Evolutionary conservation across 2,888 invertebrate species (phyloP).

Genomic region (Phania funesta): DNA sequence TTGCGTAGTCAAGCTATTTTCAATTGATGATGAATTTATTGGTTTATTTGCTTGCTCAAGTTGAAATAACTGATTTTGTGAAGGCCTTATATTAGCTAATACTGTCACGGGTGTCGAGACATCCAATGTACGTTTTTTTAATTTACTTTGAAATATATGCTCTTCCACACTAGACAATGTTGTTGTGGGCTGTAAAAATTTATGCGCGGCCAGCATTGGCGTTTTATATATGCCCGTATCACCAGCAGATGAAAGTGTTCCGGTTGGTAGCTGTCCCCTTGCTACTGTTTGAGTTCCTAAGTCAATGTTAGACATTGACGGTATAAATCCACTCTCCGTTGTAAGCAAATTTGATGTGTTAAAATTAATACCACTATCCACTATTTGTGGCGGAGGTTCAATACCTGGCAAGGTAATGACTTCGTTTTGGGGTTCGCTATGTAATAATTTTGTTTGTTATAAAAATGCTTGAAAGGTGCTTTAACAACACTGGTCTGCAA

Average conservation of each 20-base stretch:
- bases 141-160: slow-evolving; percentile 6
- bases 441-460: background rate
- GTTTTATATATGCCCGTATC: slow-evolving; percentile 38
- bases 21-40: background rate
- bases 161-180: slow-evolving; percentile 17
- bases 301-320: background rate
- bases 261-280: background rate
- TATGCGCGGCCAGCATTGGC: background rate
- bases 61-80: background rate
- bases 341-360: background rate
- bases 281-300: background rate
- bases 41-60: background rate
- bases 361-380: slow-evolving; percentile 21
- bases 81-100: background rate
- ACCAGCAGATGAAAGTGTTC: background rate
- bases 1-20: background rate
- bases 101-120: slow-evolving; percentile 33
- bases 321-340: background rate
- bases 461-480: background rate
- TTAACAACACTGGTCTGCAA: too few relatives aligned
- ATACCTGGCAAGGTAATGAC: background rate
- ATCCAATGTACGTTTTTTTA: slow-evolving; percentile 10
- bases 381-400: background rate
- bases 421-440: background rate
- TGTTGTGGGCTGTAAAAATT: background rate